Conservation (phyloP, 2,888 invertebrate genomes). For the Morinoia aosen region DNA sequence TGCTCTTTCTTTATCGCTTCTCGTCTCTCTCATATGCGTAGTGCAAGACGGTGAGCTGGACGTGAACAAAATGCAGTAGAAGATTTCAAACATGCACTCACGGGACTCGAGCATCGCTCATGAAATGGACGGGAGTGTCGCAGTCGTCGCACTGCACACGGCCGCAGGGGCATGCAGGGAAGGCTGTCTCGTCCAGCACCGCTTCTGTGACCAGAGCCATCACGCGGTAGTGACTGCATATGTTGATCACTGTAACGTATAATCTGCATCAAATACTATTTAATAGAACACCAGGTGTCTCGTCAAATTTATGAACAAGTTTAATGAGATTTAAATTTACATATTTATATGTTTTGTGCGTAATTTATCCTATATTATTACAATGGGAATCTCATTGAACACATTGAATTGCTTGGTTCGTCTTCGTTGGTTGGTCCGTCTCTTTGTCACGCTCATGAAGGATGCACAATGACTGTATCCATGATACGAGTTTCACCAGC, state of each 20-base stretch:
- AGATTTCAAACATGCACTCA: background rate
- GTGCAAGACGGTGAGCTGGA: background rate
- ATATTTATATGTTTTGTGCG: no score
- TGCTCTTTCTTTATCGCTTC: background rate
- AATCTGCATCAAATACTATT: no score
- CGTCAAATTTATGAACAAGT: no score
- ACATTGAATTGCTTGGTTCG: no score
- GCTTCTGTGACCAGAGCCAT: background rate
- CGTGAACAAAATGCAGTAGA: background rate
- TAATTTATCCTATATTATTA: no score
- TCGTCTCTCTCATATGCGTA: background rate
- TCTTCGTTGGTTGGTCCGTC: no score
- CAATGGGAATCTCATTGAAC: no score
- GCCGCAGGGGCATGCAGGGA: slow-evolving; percentile 8
- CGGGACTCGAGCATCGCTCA: background rate
- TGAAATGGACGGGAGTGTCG: background rate
- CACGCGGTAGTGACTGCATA: slow-evolving; percentile 16
- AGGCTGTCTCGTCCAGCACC: background rate
- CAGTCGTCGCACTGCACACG: background rate
- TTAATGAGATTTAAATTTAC: no score
- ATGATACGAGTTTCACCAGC: no score
- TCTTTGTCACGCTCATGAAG: no score
- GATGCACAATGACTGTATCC: no score
- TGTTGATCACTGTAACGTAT: background rate
- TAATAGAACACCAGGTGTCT: no score